These are phyloP conservation scores for Chrysomela aeneicollis DNA, from an alignment of 2,888 invertebrate species.

Conservation along the genomic window DNA sequence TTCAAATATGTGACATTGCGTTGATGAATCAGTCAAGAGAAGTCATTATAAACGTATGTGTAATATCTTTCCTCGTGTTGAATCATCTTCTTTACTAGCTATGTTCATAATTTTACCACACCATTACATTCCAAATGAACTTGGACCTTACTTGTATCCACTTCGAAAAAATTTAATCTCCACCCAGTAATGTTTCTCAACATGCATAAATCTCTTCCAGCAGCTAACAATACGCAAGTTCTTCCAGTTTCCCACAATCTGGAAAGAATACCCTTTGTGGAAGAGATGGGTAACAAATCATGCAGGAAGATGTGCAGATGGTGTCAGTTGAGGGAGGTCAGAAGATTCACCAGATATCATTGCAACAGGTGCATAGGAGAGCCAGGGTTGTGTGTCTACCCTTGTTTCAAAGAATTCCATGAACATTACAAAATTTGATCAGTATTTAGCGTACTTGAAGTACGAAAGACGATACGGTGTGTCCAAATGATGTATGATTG, in stretches of 20 bases:
- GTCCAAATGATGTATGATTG: background rate
- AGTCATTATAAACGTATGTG: too few species aligned
- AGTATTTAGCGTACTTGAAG: background rate
- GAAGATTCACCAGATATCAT: constrained; percentile 40
- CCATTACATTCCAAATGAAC: too few species aligned
- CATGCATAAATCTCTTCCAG: background rate
- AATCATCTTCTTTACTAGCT: too few species aligned
- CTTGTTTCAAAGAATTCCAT: constrained; percentile 41
- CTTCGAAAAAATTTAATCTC: too few species aligned
- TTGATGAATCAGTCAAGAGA: too few species aligned
- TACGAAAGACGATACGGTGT: background rate
- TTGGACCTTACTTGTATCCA: too few species aligned
- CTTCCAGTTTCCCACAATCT: constrained; percentile 26
- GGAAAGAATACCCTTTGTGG: constrained; percentile 38
- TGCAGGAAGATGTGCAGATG: constrained; percentile 40
- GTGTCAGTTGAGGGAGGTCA: constrained; percentile 36
- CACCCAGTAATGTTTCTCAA: background rate
- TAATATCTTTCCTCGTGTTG: too few species aligned
- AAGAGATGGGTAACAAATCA: constrained; percentile 38
- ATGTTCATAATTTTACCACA: too few species aligned
- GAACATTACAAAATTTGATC: constrained; percentile 33
- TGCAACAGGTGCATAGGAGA: constrained; percentile 39
- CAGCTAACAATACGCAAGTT: background rate
- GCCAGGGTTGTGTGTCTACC: constrained; percentile 41
- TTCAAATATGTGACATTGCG: too few species aligned